Base-by-base conservation (phyloP, 2,888 invertebrate species). In the Parascotia fuliginaria region DNA sequence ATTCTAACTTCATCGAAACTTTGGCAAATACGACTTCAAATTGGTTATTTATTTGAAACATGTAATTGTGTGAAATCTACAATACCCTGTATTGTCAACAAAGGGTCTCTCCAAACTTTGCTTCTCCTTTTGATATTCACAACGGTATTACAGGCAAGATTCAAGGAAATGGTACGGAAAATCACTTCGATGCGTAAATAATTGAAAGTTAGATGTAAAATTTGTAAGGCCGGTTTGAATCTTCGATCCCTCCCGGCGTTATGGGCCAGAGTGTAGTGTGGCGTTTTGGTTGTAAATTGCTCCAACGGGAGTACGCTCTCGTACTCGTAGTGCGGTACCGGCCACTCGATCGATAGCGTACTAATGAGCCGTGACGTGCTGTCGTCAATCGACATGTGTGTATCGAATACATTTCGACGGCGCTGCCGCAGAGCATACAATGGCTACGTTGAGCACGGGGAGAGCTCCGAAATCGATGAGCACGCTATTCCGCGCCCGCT, bases 321-420 rank as follows among this genome's bases (percentile, higher is more conserved):
- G 31, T 31, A 38, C 51, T 42, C 29, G 31, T 31, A 38, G 32
- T 22, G 19, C 22, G 9, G 39, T 34, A 34, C 36, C 24, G 39
- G 34, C 19, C 49, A 57, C 44, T 40, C 73, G 82, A 84, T 86
- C 85, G 80, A 87, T 87, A 83, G 73, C 65, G 64, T 76, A 75
- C 81, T 87, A 88, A 88, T 87, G 87, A 87, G 81, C 70, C 77
- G 65, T 80, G 78, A 81, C 78, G 77, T 68, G 73, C 24, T 78
- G 75, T 72, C 75, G 74, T 74, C 76, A 74, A 70, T 71, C 73
- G 70, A 75, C 75, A 70, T 77, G 68, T 79, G 69, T 73, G 66
- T 74, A 73, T 75, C 57, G 60, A 44, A 29, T 55, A 24, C 44
- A 37, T 48, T 54, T 37, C 29, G 27, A 24, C 38, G 33, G 19